Base-by-base conservation (phyloP, 2,888 invertebrate genomes). In the Zhuqinia jingwanae region DNA sequence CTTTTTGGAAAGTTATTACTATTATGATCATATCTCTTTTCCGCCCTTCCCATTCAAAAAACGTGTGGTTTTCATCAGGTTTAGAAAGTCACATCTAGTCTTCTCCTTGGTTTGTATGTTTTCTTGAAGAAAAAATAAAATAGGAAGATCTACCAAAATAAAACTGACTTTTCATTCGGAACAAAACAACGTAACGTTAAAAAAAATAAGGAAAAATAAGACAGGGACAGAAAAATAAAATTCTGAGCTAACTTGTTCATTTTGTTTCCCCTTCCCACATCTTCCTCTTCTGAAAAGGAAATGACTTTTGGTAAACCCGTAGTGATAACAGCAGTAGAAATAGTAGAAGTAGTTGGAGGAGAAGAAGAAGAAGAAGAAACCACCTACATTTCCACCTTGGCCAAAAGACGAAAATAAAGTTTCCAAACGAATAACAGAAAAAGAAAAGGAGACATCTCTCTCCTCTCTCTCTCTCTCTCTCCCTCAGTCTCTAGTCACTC, bases 401-500 rank as follows among this genome's bases (percentile, higher is more conserved):
- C 30, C 30, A 56, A 75, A 56, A 75, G 15, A 36, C 56, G 75
- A 75, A 56, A 56, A 30, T 20, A 75, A 75, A 75, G 75, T 75
- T 75, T 75, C 17, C 17, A 75, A 75, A 17, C 15, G 75, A 53
- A 10, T 10, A 70, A 45, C 25, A 53, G 50, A 65, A 27, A 25
- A n/a, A n/a, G n/a, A n/a, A n/a, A n/a, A n/a, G n/a, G n/a, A n/a
- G n/a, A n/a, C n/a, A n/a, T n/a, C n/a, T n/a, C n/a, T n/a, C n/a
- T n/a, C n/a, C n/a, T n/a, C n/a, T n/a, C n/a, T n/a, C n/a, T n/a
- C n/a, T n/a, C n/a, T n/a, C n/a, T n/a, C n/a, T n/a, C n/a, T n/a
- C n/a, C n/a, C n/a, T n/a, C n/a, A n/a, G n/a, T 68, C 58, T 65
- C 53, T 56, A 81, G 81, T 58, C 58, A 73, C 75, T 50, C 73